Percentiles rank a stretch among this genome's conserved stretches.
Evolutionary conservation across 2,113 vertebrate genomes (phyloP).

Genomic region (Notiomystis cincta): DNA sequence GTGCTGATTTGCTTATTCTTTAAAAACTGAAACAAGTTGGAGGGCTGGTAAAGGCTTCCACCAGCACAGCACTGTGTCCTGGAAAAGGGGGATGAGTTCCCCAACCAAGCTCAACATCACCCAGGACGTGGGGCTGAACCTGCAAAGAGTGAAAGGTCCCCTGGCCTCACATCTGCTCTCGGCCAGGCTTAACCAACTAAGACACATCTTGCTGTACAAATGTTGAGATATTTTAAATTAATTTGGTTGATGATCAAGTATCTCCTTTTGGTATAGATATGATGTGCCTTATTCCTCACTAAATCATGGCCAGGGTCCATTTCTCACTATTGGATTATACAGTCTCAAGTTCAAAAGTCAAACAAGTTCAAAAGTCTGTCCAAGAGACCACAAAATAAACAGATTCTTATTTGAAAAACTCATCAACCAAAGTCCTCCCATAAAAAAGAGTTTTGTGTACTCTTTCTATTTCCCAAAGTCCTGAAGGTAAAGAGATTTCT

Average conservation of each 20-base stretch:
- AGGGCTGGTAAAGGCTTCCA: background rate
- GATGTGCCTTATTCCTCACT: background rate
- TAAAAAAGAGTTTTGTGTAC: background rate
- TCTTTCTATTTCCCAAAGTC: background rate
- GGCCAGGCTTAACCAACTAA: background rate
- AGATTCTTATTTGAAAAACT: background rate
- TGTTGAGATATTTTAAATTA: background rate
- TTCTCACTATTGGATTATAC: accelerated
- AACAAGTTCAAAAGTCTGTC: background rate
- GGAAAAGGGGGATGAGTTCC: background rate
- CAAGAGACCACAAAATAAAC: background rate
- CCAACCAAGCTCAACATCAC: accelerated
- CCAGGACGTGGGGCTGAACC: background rate
- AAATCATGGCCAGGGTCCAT: background rate
- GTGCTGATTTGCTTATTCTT: background rate
- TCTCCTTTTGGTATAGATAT: background rate
- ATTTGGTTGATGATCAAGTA: background rate
- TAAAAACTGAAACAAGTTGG: background rate
- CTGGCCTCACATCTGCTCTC: background rate
- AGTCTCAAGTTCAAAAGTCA: background rate
- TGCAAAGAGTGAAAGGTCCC: background rate
- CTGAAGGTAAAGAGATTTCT: background rate
- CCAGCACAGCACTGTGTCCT: background rate
- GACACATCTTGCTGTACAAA: background rate
- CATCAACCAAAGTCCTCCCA: background rate